Evolutionary conservation across 2,113 vertebrate genomes (phyloP), one percentile per base, ranked within the genome.

Genomic region (Caranx melampygus): DNA sequence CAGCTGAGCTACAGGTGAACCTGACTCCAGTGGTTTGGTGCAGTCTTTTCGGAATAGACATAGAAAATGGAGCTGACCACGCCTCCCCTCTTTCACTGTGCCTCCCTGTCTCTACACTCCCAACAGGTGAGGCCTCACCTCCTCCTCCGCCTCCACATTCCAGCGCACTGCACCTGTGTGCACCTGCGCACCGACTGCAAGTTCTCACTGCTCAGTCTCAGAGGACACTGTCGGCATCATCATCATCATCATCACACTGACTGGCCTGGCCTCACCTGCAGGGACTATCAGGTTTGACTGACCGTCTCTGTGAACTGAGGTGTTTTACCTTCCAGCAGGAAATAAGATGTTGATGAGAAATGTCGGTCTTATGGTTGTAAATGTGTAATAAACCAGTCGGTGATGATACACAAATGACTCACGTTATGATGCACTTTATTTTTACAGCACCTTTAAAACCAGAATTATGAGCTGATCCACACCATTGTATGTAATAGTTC

Each of bases 21-120:
- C 68, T 58, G 65, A 62, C 8, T 66, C 54, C 82, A 40, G 26
- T 31, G 63, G 60, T 77, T 84, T 88, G 61, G 14, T n/a, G 51
- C 3, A 40, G 82, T 79, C 59, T 74, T 65, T 72, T 71, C 12
- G 8, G 10, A 33, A 74, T 66, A n/a, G 40, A n/a, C 11, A 8
- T 72, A 89, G 76, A 91, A 93, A 93, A 92, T 83, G 88, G 89
- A 79, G 78, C 75, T 78, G 79, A 72, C 85, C 72, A 87, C 91
- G 82, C 92, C 90, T 31, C 34, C 82, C 54, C 33, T 31, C 65
- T 77, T 71, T 75, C 61, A 69, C 79, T 14, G 67, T 52, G 33
- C 89, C 90, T 83, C 82, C 81, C 82, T 57, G 64, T 49, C 34
- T 11, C 5, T 16, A 64, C 78, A 71, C 87, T 77, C 79, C 78